These are phyloP conservation scores for Tragopan temminckii DNA, from an alignment of 2,797 vertebrate species.

Conservation along the genomic window DNA sequence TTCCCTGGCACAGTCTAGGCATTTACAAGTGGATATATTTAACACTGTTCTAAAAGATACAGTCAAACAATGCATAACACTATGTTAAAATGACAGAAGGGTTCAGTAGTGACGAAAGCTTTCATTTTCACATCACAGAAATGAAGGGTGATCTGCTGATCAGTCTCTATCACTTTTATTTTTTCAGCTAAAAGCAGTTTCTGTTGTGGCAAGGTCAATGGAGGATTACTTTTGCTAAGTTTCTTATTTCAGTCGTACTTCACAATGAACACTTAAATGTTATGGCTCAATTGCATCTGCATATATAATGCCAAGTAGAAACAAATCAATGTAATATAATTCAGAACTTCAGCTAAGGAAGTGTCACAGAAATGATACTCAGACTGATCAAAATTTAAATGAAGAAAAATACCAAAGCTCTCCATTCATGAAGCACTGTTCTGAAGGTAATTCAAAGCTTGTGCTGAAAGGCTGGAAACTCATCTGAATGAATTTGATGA, in stretches of 20 bases:
- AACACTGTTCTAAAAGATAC: background rate
- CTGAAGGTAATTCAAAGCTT: background rate
- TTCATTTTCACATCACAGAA: background rate
- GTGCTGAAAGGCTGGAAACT: background rate
- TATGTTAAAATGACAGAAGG: background rate
- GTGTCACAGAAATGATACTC: background rate
- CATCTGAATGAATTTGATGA: background rate
- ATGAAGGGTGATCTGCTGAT: background rate
- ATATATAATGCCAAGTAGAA: background rate
- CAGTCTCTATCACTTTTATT: background rate
- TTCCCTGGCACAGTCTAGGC: background rate
- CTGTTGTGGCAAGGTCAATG: background rate
- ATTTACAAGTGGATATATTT: background rate
- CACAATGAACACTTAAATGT: background rate
- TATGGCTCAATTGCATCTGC: background rate
- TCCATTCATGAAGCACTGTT: background rate
- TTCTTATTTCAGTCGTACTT: background rate
- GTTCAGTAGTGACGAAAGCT: background rate
- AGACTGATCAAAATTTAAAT: slow-evolving; percentile 35
- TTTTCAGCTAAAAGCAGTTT: background rate
- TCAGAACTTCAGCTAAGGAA: background rate
- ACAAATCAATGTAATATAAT: slow-evolving; percentile 36
- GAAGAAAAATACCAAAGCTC: background rate
- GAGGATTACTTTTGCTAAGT: background rate
- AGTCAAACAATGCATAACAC: background rate